Conservation (phyloP, 1,140 invertebrate genomes). For the Lepidurus couesii region DNA sequence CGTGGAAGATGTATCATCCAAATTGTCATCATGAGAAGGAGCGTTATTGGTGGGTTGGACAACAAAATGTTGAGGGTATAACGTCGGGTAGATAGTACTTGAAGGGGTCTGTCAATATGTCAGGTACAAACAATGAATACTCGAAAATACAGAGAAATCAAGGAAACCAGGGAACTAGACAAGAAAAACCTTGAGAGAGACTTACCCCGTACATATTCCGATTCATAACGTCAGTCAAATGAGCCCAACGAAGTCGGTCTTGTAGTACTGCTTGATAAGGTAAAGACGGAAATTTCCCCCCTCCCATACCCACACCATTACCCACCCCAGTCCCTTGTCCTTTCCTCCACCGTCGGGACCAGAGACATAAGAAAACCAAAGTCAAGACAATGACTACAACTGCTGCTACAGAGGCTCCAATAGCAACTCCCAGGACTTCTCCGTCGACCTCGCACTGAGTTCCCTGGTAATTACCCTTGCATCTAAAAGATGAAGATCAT, state of each 20-base stretch:
- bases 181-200: not conserved
- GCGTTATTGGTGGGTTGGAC: slow-evolving; percentile 19
- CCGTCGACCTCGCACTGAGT: slow-evolving; percentile 82
- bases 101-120: slow-evolving; percentile 18
- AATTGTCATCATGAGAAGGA: slow-evolving; percentile 15
- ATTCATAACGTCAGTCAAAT: slow-evolving; percentile 68
- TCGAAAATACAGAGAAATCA: slow-evolving; percentile 20
- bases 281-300: slow-evolving; percentile 53
- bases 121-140: not conserved
- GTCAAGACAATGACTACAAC: slow-evolving; percentile 81
- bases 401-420: slow-evolving; percentile 79
- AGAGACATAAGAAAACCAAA: slow-evolving; percentile 77
- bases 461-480: slow-evolving; percentile 78
- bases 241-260: slow-evolving; percentile 72
- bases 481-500: slow-evolving; percentile 50
- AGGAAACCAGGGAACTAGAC: not conserved
- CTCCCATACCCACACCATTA: slow-evolving; percentile 47
- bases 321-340: slow-evolving; percentile 62
- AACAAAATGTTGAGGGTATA: slow-evolving; percentile 21
- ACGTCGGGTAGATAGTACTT: slow-evolving; percentile 27
- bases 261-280: slow-evolving; percentile 57
- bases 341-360: slow-evolving; percentile 81
- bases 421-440: slow-evolving; percentile 80
- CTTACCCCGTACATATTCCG: slow-evolving; percentile 67
- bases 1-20: slow-evolving; percentile 23